Evolutionary conservation across 2,888 invertebrate genomes (phyloP), one percentile per base, ranked within the genome.

Genomic region (Tenthredo livida): DNA sequence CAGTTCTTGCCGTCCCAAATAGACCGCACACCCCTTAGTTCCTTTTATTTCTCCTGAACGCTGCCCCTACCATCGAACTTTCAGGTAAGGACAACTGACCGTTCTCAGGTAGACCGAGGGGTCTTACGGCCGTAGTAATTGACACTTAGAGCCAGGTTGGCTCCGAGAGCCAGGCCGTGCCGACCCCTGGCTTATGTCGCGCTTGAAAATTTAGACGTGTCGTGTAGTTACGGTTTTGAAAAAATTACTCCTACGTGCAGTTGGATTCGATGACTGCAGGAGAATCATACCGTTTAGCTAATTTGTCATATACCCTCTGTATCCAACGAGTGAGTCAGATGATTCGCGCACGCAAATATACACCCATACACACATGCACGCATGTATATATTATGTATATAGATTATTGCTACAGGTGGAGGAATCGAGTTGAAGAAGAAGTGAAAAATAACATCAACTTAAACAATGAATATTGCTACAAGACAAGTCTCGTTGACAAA

Each of bases 281-380:
- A n/a, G 54, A n/a, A 54, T 54, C 54, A 54, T 54, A n/a, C 54
- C 54, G 54, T 54, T n/a, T 7, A n/a, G 6, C n/a, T 54, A n/a
- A 54, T 54, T n/a, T 54, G n/a, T n/a, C n/a, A n/a, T 54, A 54
- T 54, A 54, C 54, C 54, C n/a, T 54, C n/a, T 54, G 54, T n/a
- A n/a, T n/a, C 54, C n/a, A n/a, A 54, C 54, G 54, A 54, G n/a
- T 54, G 54, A 54, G 54, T 54, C 54, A n/a, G 54, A 54, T 17
- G 10, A n/a, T 54, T 50, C n/a, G 50, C 50, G n/a, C n/a, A 3
- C 50, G 17, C 50, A 50, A n/a, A 17, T n/a, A n/a, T 50, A 17
- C 6, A 50, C 7, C 17, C n/a, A 33, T 4, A 33, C 33, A 4
- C 33, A 33, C 33, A 33, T 4, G 33, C 33, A 33, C 33, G 33